A percentile compares a stretch with the other conserved stretches of the same genome.
These are phyloP conservation scores for Macrosiphum euphorbiae DNA, from an alignment of 2,888 invertebrate species.

Conservation along the genomic window DNA sequence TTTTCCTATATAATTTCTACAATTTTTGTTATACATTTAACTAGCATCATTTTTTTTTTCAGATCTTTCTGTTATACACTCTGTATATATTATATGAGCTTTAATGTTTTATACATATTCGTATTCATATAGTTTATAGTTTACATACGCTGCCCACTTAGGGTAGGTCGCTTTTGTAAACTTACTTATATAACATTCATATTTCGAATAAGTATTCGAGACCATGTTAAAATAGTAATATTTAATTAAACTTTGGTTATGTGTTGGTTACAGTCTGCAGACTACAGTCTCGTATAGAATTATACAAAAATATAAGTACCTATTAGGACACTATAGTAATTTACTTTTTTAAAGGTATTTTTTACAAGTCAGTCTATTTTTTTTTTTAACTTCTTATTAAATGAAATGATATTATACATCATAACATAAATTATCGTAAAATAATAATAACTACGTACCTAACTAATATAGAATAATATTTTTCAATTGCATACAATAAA, in stretches of 20 bases:
- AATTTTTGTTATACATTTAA: too few relatives aligned
- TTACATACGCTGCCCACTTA: neutral
- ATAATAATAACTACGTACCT: neutral
- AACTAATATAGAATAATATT: neutral
- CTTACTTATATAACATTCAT: neutral
- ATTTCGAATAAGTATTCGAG: neutral
- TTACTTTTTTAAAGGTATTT: neutral
- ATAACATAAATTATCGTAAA: neutral
- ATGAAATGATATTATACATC: neutral
- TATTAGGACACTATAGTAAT: neutral
- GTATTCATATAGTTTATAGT: neutral
- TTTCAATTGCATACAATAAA: neutral
- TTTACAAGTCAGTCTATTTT: too few relatives aligned
- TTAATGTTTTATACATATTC: too few relatives aligned
- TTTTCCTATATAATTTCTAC: too few relatives aligned
- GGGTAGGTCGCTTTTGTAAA: too few relatives aligned
- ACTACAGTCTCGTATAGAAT: neutral
- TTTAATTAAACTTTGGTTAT: neutral
- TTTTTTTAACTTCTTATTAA: too few relatives aligned
- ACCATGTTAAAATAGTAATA: neutral
- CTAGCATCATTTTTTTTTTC: too few relatives aligned
- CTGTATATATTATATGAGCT: too few relatives aligned
- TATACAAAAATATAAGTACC: neutral
- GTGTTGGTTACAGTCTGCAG: neutral
- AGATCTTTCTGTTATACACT: too few relatives aligned